A percentile compares a stretch with the other conserved stretches of the same genome.
These are phyloP conservation scores for Ellobius talpinus DNA, from an alignment of 2,113 vertebrate species.

Conservation along the genomic window DNA sequence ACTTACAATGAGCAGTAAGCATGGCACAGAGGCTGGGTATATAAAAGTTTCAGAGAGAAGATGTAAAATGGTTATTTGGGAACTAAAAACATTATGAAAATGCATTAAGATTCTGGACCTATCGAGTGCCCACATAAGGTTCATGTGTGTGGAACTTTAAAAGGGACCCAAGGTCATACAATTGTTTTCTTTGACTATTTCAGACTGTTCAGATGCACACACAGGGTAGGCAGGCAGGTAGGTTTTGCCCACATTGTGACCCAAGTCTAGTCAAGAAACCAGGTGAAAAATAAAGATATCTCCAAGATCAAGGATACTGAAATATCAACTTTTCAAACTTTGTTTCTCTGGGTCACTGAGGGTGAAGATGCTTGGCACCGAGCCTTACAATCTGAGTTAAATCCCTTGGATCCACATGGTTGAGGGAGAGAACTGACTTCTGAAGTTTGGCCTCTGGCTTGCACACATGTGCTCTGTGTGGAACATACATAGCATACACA, in stretches of 20 bases:
- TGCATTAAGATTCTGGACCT: slow-evolving; percentile 13
- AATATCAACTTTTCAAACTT: slow-evolving; percentile 20
- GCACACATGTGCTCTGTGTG: background rate
- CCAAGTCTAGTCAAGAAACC: slow-evolving; percentile 30
- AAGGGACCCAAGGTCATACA: background rate
- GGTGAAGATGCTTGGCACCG: too few relatives aligned
- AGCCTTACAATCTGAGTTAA: background rate
- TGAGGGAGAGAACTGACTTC: background rate
- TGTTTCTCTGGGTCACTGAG: background rate
- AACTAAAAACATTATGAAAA: slow-evolving; percentile 15
- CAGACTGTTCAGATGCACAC: background rate
- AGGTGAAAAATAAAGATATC: slow-evolving; percentile 4
- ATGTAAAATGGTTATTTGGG: background rate
- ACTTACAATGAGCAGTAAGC: background rate
- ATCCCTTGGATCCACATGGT: background rate
- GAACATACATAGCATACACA: background rate
- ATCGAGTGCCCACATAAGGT: background rate
- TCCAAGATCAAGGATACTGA: background rate
- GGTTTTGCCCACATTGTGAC: background rate
- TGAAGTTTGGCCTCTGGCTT: background rate
- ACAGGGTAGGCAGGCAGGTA: background rate
- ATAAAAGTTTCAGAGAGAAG: background rate
- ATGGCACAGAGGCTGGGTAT: background rate
- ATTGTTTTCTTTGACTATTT: background rate
- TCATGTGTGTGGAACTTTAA: background rate